These are phyloP conservation scores for Melanotaenia boesemani DNA, from an alignment of 2,797 vertebrate genomes.

Conservation along the genomic window DNA sequence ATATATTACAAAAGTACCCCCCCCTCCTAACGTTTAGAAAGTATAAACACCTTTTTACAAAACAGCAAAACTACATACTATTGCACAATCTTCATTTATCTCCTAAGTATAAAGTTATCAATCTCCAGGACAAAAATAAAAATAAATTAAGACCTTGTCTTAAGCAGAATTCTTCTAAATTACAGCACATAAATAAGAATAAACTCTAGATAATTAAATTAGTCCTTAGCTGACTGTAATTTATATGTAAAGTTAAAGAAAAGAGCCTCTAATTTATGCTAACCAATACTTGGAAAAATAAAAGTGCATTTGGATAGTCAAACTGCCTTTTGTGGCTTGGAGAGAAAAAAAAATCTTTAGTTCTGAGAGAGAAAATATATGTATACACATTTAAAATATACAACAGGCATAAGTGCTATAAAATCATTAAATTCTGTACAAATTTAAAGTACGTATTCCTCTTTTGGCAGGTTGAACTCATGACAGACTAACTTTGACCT, in stretches of 20 bases:
- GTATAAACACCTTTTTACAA: constrained; percentile 94
- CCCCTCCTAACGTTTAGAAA: constrained; percentile 81
- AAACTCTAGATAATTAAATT: constrained; percentile 81
- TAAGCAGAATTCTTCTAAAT: constrained; percentile 80
- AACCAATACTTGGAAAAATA: constrained; percentile 79
- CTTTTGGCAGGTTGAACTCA: constrained; percentile 84
- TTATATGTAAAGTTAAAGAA: constrained; percentile 59
- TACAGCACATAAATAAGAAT: constrained; percentile 84
- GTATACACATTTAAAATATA: constrained; percentile 79
- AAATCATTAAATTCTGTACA: constrained; percentile 76
- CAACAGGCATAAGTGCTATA: constrained; percentile 73
- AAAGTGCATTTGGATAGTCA: constrained; percentile 80
- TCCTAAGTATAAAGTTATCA: constrained; percentile 90
- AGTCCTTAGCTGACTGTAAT: constrained; percentile 75
- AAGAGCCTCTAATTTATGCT: constrained; percentile 58
- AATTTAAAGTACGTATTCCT: constrained; percentile 72
- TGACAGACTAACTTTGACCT: constrained; percentile 69
- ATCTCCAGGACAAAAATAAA: constrained; percentile 80
- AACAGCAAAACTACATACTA: constrained; percentile 95
- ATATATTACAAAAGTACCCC: constrained; percentile 61
- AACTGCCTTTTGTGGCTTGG: constrained; percentile 66
- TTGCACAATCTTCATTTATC: constrained; percentile 96
- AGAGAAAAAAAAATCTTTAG: constrained; percentile 49
- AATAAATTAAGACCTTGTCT: constrained; percentile 86
- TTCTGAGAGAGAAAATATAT: constrained; percentile 74